Evolutionary conservation across 2,797 vertebrate species (phyloP), one percentile per base, ranked within the genome.

Genomic region (Lycodopsis pacificus): DNA sequence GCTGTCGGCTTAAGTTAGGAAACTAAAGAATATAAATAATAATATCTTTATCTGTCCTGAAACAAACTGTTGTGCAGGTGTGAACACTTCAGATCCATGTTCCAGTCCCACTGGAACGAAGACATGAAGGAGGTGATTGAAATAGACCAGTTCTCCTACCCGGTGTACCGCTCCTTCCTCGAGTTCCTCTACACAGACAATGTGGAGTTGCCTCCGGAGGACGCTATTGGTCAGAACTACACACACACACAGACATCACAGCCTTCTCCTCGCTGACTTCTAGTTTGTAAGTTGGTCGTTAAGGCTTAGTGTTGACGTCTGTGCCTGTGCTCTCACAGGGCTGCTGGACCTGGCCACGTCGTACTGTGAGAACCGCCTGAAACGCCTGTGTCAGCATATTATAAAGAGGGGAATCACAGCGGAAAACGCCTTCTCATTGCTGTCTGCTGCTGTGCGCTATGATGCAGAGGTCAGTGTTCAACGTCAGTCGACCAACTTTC

Each of bases 41-140:
- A 65, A 34, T 27, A 22, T n/a, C n/a, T 40, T 14, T 9, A 2
- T 66, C 27, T 38, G 0, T 36, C 58, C 30, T 80, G 13, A 38
- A 63, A 59, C 61, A 9, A n/a, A 20, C 7, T 38, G 11, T 19
- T 9, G 9, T 76, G 59, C 93, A 99, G 98, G 93, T 99, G 98
- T 90, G 98, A 99, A 84, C 97, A 99, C 88, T 99, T 99, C 91
- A 95, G 98, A 67, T 97, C 97, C 77, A 99, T 99, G 98, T 99
- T 99, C 89, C 98, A 99, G 93, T 98, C 98, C 0, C 97, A 99
- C 77, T 99, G 98, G 98, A 98, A 97, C 2, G 98, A 99, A 90
- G 97, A 99, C 84, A 93, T 97, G 93, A 98, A 99, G 91, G 98
- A 99, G 80, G 97, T 99, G 85, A 98, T 99, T 77, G 98, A 99